phyloP scores from a whole-genome alignment of 2,888 invertebrate species.

The Tetrapedia diversipes region DNA sequence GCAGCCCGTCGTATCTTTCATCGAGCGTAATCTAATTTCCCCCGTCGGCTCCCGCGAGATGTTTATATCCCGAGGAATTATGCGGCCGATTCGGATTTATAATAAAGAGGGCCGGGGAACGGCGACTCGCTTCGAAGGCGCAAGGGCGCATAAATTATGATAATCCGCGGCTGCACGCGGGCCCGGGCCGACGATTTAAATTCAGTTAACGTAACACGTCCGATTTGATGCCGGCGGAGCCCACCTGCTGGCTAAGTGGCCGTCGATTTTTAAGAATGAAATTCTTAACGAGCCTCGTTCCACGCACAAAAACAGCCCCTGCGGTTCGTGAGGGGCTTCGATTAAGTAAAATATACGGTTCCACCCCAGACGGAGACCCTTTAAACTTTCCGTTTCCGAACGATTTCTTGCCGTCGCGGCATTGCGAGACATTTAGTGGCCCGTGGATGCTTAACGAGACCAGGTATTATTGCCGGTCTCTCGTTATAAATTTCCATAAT shows the following conservation, averaged over 20 bases:
- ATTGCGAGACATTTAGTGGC: conserved; percentile 36
- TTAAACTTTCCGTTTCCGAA: conserved; percentile 48
- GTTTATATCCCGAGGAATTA: conserved; percentile 76
- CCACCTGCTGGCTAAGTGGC: conserved; percentile 79
- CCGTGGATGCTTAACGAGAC: conserved; percentile 36
- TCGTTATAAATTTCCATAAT: conserved; percentile 53
- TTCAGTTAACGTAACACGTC: conserved; percentile 81
- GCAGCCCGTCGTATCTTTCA: conserved; percentile 49
- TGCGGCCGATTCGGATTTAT: conserved; percentile 79
- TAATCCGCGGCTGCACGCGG: conserved; percentile 68
- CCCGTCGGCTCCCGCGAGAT: conserved; percentile 51
- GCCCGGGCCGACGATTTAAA: conserved; percentile 76
- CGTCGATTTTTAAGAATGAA: conserved; percentile 75
- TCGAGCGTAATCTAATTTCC: conserved; percentile 67
- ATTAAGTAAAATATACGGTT: conserved; percentile 66
- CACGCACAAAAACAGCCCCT: conserved; percentile 42
- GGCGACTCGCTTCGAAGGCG: conserved; percentile 62
- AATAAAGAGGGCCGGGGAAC: conserved; percentile 75
- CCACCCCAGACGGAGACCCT: background rate
- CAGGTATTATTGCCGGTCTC: conserved; percentile 49
- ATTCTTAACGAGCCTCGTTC: conserved; percentile 66
- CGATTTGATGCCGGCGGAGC: conserved; percentile 78
- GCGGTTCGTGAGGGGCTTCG: conserved; percentile 60
- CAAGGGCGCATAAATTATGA: conserved; percentile 81
- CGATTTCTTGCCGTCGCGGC: conserved; percentile 15